Percentiles rank a stretch among this genome's conserved stretches.
phyloP scores from a whole-genome alignment of 2,888 invertebrate species.

The Ectropis crepuscularia region DNA sequence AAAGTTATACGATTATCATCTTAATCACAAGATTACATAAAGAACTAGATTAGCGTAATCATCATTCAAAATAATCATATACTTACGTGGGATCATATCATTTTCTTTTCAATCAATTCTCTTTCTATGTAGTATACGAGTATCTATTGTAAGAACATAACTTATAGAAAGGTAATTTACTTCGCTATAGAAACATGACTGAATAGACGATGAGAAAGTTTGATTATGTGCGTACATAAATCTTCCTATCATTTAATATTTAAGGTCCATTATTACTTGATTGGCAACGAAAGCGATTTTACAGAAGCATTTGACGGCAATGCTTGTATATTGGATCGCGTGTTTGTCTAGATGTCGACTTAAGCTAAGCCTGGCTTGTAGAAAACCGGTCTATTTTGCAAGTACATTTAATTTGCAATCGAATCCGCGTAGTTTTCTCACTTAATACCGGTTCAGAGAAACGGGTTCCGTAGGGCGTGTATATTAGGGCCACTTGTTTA shows the following conservation, averaged over 20 bases:
- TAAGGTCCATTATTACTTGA: conserved; percentile 13
- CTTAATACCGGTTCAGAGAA: conserved; percentile 24
- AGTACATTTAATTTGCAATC: conserved; percentile 36
- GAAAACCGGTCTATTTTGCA: conserved; percentile 38
- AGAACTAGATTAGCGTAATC: not conserved
- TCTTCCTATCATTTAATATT: conserved; percentile 4
- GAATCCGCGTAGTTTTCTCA: conserved; percentile 24
- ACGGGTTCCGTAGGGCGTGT: conserved; percentile 40
- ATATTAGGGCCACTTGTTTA: conserved; percentile 40
- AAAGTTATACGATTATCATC: conserved; percentile 4
- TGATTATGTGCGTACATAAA: conserved; percentile 9
- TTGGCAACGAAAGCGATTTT: conserved; percentile 20
- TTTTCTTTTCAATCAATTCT: not conserved
- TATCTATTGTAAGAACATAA: not conserved
- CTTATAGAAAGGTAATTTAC: conserved; percentile 21
- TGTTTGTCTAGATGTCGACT: conserved; percentile 29
- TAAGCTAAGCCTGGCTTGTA: conserved; percentile 19
- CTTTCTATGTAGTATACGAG: no score
- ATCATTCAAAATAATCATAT: not conserved
- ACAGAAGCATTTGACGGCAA: conserved; percentile 29
- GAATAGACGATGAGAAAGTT: conserved; percentile 19
- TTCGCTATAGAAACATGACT: conserved; percentile 14
- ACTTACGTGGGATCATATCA: not conserved
- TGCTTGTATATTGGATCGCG: conserved; percentile 14
- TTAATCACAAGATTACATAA: not conserved